Evolutionary conservation across 2,113 vertebrate genomes (phyloP).

Genomic region (Cyphomyrus plagiostoma): DNA sequence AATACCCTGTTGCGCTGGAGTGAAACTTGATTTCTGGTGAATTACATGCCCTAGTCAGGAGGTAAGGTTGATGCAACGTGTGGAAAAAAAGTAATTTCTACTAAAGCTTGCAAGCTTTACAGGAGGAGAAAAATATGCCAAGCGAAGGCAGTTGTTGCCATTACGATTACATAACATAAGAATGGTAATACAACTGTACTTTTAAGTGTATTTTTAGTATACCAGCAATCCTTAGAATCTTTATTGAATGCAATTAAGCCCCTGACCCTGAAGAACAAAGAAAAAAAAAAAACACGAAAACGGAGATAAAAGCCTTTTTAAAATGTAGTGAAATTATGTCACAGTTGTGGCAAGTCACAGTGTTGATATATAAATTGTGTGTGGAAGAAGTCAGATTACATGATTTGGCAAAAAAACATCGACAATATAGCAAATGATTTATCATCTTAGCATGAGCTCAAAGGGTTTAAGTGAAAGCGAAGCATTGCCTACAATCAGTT

Average conservation of each 20-base stretch:
- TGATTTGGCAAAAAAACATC: constrained; percentile 4
- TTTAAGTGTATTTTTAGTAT: not conserved
- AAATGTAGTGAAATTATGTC: constrained; percentile 18
- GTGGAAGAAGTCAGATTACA: constrained; percentile 13
- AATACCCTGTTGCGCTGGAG: not conserved
- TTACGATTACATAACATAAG: not conserved
- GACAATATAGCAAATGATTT: not conserved
- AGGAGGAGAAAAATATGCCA: not conserved
- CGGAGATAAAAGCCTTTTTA: not conserved
- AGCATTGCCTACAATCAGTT: not conserved
- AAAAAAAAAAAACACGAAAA: constrained; percentile 7
- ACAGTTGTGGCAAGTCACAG: constrained; percentile 25
- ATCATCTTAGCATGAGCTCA: not conserved
- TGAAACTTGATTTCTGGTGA: not conserved
- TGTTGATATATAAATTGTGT: constrained; percentile 12
- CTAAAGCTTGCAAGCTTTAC: not conserved
- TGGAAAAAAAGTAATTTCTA: not conserved
- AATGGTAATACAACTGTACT: not conserved
- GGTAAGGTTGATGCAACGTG: not conserved
- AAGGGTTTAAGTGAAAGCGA: not conserved
- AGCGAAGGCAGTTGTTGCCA: not conserved
- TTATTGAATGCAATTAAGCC: constrained; percentile 19
- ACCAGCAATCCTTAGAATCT: not conserved
- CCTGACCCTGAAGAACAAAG: constrained; percentile 10
- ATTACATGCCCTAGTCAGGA: not conserved